Percentiles rank a stretch among this genome's conserved stretches.
phyloP scores from a whole-genome alignment of 2,113 vertebrate species.

The Brienomyrus longianalis region DNA sequence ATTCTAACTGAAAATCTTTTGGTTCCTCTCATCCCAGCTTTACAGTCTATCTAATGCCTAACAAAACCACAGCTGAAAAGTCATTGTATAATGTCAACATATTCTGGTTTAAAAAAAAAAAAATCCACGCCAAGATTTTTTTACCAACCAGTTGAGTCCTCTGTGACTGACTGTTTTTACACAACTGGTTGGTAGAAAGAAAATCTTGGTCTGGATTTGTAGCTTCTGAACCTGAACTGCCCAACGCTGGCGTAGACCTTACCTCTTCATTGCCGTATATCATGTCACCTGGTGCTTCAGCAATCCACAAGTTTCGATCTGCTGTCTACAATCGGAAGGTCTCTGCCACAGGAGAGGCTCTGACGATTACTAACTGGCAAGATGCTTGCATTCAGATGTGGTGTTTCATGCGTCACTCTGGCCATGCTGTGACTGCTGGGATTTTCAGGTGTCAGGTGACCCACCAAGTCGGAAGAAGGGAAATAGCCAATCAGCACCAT shows the following conservation, averaged over 20 bases:
- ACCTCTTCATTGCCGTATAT: not conserved
- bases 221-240: not conserved
- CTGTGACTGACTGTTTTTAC: too few relatives aligned
- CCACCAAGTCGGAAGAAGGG: not conserved
- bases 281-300: not conserved
- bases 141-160: too few relatives aligned
- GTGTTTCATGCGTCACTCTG: not conserved
- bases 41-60: not conserved
- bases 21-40: not conserved
- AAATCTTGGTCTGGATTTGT: too few relatives aligned
- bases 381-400: not conserved
- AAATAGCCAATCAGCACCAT: not conserved
- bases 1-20: not conserved
- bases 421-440: not conserved
- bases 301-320: not conserved
- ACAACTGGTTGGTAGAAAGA: too few relatives aligned
- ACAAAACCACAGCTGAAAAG: not conserved
- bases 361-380: not conserved
- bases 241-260: not conserved
- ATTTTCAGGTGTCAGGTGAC: not conserved
- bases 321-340: not conserved
- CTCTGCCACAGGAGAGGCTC: not conserved
- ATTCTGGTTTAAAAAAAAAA: not conserved
- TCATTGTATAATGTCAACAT: not conserved
- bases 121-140: too few relatives aligned